Percentiles rank a stretch among this genome's conserved stretches.
Conservation (phyloP, 2,797 vertebrate genomes). For the Sandelia bainsii region DNA sequence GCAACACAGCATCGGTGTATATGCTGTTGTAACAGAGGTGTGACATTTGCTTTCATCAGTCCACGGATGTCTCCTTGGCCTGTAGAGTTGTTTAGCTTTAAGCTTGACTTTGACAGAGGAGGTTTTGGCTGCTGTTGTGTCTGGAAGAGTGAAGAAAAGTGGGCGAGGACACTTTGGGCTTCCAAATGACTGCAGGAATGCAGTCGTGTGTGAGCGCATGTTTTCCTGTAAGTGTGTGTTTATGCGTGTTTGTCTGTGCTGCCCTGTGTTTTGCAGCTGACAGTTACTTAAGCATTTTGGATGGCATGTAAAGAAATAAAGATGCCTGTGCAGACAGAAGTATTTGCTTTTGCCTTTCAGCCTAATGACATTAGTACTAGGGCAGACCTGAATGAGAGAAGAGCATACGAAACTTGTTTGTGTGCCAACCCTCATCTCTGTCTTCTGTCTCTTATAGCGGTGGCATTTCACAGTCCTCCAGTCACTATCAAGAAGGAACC, state of each 20-base stretch:
- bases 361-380: slow-evolving; percentile 48
- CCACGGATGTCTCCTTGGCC: slow-evolving; percentile 48
- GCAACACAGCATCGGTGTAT: slow-evolving; percentile 29
- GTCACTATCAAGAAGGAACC: slow-evolving; percentile 97
- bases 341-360: slow-evolving; percentile 67
- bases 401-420: neutral
- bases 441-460: slow-evolving; percentile 75
- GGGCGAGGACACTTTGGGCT: slow-evolving; percentile 64
- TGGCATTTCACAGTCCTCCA: slow-evolving; percentile 96
- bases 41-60: slow-evolving; percentile 59
- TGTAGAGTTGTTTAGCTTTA: slow-evolving; percentile 63
- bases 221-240: slow-evolving; percentile 46
- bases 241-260: slow-evolving; percentile 60
- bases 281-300: slow-evolving; percentile 71
- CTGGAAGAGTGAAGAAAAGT: slow-evolving; percentile 71
- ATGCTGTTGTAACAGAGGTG: slow-evolving; percentile 51
- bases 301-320: slow-evolving; percentile 57
- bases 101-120: slow-evolving; percentile 64
- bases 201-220: slow-evolving; percentile 66
- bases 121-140: slow-evolving; percentile 78
- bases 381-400: slow-evolving; percentile 37
- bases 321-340: slow-evolving; percentile 72
- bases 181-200: slow-evolving; percentile 70
- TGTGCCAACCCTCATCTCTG: slow-evolving; percentile 39
- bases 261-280: slow-evolving; percentile 66